These are phyloP conservation scores for Tetranychus piercei DNA, from an alignment of 2,888 invertebrate genomes.

Conservation along the genomic window DNA sequence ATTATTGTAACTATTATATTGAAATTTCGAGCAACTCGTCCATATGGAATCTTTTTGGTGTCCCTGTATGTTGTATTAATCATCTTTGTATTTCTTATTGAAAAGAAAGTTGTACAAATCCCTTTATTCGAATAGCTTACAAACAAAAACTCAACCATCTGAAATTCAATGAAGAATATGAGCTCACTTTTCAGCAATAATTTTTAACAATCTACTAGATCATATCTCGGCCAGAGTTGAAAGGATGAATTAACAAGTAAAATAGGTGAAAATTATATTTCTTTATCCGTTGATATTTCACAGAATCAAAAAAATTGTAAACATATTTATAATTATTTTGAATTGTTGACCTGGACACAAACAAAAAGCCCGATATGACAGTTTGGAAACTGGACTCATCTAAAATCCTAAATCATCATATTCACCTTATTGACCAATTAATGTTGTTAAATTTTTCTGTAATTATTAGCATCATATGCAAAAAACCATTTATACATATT, in stretches of 20 bases:
- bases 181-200: too few species aligned
- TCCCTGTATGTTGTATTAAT: slow-evolving; percentile 10
- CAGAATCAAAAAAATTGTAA: neutral
- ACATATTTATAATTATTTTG: neutral
- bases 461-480: neutral
- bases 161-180: slow-evolving; percentile 3
- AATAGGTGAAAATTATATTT: neutral
- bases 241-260: neutral
- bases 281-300: neutral
- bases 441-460: slow-evolving; percentile 4
- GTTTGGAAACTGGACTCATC: neutral
- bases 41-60: slow-evolving; percentile 11
- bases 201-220: neutral
- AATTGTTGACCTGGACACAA: neutral
- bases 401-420: neutral
- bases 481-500: neutral
- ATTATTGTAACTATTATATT: neutral
- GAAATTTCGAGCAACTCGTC: slow-evolving; percentile 8
- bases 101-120: slow-evolving; percentile 7
- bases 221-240: neutral
- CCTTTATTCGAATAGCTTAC: neutral
- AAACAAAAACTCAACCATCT: neutral
- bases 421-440: neutral
- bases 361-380: neutral
- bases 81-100: slow-evolving; percentile 15